These are phyloP conservation scores for Esox masquinongy DNA, from an alignment of 2,797 vertebrate genomes.

Conservation along the genomic window DNA sequence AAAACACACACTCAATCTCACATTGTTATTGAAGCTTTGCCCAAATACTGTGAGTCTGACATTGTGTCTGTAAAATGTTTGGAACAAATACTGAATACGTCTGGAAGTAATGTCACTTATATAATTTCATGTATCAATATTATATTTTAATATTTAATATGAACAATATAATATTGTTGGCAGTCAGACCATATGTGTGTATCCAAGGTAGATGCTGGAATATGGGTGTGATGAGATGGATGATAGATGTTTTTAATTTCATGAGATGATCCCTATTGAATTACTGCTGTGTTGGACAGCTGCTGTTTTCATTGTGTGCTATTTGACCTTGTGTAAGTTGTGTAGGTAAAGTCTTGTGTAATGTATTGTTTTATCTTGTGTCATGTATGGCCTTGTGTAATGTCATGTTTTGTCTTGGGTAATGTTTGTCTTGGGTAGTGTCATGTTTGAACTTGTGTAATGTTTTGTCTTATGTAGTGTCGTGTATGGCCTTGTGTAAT, in stretches of 20 bases:
- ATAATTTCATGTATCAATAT: slow-evolving; percentile 66
- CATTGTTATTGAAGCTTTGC: slow-evolving; percentile 37
- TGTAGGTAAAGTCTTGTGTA: not conserved
- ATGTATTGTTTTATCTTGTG: slow-evolving; percentile 51
- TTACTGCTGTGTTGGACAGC: no score
- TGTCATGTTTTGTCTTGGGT: no score
- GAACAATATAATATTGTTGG: not conserved
- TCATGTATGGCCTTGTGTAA: no score
- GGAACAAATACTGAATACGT: slow-evolving; percentile 61
- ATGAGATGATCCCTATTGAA: no score
- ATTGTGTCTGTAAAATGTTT: slow-evolving; percentile 35
- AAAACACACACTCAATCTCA: slow-evolving; percentile 16
- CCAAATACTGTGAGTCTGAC: slow-evolving; percentile 17
- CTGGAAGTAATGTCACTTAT: slow-evolving; percentile 59
- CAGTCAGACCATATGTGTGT: not conserved
- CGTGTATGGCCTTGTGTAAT: no score
- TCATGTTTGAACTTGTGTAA: no score
- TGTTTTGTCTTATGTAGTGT: no score
- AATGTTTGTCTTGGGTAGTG: no score
- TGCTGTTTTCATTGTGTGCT: no score
- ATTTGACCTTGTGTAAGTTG: no score
- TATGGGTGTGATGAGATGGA: not conserved
- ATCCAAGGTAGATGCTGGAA: not conserved
- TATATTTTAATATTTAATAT: slow-evolving; percentile 68
- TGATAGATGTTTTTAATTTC: no score